Conservation (phyloP, 2,797 vertebrate genomes). For the Sebastes hubbsi region DNA sequence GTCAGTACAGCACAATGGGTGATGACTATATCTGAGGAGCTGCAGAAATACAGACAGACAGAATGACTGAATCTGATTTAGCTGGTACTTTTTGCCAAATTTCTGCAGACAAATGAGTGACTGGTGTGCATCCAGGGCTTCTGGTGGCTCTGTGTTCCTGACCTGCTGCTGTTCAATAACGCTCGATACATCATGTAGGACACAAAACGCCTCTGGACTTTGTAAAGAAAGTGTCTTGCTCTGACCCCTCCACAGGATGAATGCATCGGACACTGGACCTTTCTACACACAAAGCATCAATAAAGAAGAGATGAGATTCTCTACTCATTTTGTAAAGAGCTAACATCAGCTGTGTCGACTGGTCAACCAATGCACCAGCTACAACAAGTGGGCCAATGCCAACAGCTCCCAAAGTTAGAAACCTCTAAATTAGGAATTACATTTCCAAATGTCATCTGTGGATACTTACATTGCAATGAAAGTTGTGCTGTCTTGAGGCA, state of each 20-base stretch:
- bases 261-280: background rate
- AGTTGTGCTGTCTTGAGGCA: background rate
- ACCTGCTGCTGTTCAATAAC: background rate
- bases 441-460: no score
- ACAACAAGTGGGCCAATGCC: background rate
- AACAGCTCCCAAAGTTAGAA: no score
- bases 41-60: background rate
- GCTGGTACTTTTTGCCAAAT: fast-evolving
- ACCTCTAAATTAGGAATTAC: no score
- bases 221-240: background rate
- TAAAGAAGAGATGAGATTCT: background rate
- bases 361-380: background rate
- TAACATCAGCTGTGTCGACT: background rate
- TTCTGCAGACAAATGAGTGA: background rate
- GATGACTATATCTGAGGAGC: background rate
- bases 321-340: background rate
- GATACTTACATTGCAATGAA: background rate
- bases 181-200: background rate
- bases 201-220: background rate
- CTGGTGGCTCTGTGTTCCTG: background rate
- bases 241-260: background rate
- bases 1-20: background rate
- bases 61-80: background rate
- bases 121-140: background rate
- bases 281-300: background rate